These are phyloP conservation scores for Aphaenogaster ashmeadi DNA, from an alignment of 1,140 invertebrate species.

Conservation along the genomic window DNA sequence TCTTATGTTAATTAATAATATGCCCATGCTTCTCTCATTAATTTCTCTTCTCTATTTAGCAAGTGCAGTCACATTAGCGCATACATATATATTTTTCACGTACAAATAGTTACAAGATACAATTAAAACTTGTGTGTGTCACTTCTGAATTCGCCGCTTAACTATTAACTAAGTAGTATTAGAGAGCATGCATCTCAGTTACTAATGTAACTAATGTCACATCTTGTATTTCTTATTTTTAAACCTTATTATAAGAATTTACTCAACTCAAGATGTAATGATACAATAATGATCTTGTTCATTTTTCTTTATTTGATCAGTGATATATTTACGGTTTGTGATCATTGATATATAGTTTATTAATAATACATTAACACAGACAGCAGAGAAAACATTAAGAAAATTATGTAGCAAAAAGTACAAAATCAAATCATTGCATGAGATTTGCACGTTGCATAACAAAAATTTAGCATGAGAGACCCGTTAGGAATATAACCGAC, in stretches of 20 bases:
- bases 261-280: background rate
- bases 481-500: constrained; percentile 85
- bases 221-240: constrained; percentile 15
- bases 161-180: constrained; percentile 50
- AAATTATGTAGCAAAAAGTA: constrained; percentile 28
- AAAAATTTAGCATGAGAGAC: constrained; percentile 78
- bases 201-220: constrained; percentile 52
- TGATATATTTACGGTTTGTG: background rate
- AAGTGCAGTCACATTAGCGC: constrained; percentile 45
- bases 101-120: constrained; percentile 45
- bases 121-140: constrained; percentile 38
- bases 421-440: constrained; percentile 67
- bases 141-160: constrained; percentile 55
- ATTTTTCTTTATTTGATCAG: constrained; percentile 24
- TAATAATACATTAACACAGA: constrained; percentile 27
- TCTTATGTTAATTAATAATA: constrained; percentile 54
- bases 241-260: constrained; percentile 2
- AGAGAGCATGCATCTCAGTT: constrained; percentile 59
- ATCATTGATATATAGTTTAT: constrained; percentile 10
- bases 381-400: constrained; percentile 11
- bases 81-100: constrained; percentile 38
- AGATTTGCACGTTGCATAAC: constrained; percentile 74
- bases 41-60: constrained; percentile 53
- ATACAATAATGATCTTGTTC: background rate
- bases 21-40: constrained; percentile 52